Evolutionary conservation across 2,888 invertebrate species (phyloP).

Genomic region (Caenorhabditis auriculariae): DNA sequence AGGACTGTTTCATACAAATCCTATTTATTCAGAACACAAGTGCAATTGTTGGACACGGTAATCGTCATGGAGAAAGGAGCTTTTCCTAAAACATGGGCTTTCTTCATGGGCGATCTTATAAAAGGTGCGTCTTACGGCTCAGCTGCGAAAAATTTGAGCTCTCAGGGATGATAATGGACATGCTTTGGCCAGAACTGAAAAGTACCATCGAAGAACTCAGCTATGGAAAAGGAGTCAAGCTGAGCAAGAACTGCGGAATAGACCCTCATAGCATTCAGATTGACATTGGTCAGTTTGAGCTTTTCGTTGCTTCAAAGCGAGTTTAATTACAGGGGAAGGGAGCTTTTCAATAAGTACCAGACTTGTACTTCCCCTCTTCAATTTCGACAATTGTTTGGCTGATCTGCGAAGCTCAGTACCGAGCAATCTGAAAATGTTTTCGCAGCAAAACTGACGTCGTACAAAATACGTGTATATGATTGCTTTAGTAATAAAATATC

Average conservation of each 20-base stretch:
- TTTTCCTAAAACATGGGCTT: conserved; percentile 53
- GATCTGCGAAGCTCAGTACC: conserved; percentile 44
- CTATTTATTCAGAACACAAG: conserved; percentile 43
- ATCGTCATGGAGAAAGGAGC: conserved; percentile 60
- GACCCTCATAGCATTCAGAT: conserved; percentile 53
- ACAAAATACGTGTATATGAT: background rate
- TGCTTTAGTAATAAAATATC: background rate
- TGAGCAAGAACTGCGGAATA: conserved; percentile 57
- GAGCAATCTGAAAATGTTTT: conserved; percentile 35
- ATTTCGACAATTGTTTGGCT: conserved; percentile 36
- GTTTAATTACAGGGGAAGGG: conserved; percentile 37
- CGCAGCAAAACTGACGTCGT: background rate
- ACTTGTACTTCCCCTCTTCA: conserved; percentile 31
- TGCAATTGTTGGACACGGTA: conserved; percentile 53
- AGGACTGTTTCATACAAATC: background rate
- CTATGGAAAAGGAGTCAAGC: conserved; percentile 54
- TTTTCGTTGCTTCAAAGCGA: background rate
- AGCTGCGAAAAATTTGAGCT: background rate
- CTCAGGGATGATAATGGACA: conserved; percentile 59
- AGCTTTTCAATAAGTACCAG: conserved; percentile 40
- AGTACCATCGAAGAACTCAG: conserved; percentile 55
- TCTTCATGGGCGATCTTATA: conserved; percentile 57
- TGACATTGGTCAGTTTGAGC: conserved; percentile 46
- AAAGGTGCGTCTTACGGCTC: conserved; percentile 25
- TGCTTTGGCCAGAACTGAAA: conserved; percentile 61